Conservation (phyloP, 2,113 vertebrate genomes). For the Erythrocercus mccallii region DNA sequence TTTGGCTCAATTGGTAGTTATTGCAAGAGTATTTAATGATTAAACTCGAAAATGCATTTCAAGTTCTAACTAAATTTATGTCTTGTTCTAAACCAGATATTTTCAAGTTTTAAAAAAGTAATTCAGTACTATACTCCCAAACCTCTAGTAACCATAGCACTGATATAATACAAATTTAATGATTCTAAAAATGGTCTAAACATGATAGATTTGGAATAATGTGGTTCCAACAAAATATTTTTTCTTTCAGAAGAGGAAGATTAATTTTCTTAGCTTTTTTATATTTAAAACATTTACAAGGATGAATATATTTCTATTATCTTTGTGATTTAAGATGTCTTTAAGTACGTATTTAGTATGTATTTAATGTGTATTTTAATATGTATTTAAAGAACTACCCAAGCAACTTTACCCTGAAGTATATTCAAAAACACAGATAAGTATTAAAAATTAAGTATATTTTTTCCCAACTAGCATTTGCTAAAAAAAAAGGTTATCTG, state of each 20-base stretch:
- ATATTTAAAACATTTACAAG: not conserved
- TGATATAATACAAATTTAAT: not conserved
- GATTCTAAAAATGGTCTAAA: not conserved
- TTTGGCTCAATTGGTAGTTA: not conserved
- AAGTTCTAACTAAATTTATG: not conserved
- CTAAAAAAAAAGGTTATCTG: not conserved
- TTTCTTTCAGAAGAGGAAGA: not conserved
- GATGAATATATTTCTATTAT: not conserved
- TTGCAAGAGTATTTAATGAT: not conserved
- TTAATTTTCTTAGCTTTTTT: not conserved
- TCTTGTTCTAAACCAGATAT: not conserved
- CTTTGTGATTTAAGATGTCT: not conserved
- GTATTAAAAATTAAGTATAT: not conserved
- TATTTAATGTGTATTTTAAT: not conserved
- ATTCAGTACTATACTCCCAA: rapidly evolving
- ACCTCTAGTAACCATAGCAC: not conserved
- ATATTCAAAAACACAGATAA: not conserved
- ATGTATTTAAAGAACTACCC: not conserved
- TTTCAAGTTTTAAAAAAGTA: not conserved
- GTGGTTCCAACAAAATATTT: not conserved
- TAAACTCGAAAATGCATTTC: not conserved
- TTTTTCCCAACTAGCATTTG: not conserved
- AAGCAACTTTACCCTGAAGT: not conserved
- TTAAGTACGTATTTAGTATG: not conserved
- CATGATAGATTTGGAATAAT: not conserved